Base-by-base conservation (phyloP, 2,113 vertebrate species). In the Chiloscyllium plagiosum region DNA sequence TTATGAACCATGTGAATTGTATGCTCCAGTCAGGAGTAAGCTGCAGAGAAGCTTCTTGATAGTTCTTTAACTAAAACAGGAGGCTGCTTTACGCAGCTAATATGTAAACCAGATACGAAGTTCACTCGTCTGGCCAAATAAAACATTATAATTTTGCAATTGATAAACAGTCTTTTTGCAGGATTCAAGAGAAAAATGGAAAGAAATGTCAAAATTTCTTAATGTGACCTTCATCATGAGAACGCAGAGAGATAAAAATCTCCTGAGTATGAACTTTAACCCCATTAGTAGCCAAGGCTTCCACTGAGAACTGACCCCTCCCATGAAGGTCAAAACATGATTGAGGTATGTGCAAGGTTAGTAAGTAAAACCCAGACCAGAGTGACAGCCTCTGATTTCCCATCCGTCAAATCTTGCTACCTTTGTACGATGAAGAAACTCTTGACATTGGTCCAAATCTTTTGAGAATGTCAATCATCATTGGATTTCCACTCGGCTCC, bases 201-300 rank as follows among this genome's bases (percentile, higher is more conserved):
- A 42, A 95, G 22, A 95, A 70, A 95, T 24, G 42, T 69, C 29
- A 94, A n/a, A 50, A 94, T 94, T 94, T 94, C 56, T 94, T 69
- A 66, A 94, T 94, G 4, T 68, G n/a, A 65, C 65, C 26, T 69
- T 52, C 42, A 4, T 50, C 47, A 68, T 69, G 13, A 95, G 69
- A 95, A 68, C 52, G 26, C 69, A 72, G 37, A 72, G 68, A 95
- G 12, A 50, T 72, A 72, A 95, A 92, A 52, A 95, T 15, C 94
- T 95, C 69, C 68, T 15, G 10, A 72, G 69, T 47, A 95, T 26
- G 42, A 95, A 52, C 66, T 95, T 72, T 76, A 70, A 95, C 47
- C 68, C 93, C 69, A 95, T 95, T 95, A 95, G 94, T 95, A 24
- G 33, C 94, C 22, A 10, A 33, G 69, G 68, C 29, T 95, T 95